phyloP scores from a whole-genome alignment of 2,797 vertebrate species.

The Loriculus beryllinus region DNA sequence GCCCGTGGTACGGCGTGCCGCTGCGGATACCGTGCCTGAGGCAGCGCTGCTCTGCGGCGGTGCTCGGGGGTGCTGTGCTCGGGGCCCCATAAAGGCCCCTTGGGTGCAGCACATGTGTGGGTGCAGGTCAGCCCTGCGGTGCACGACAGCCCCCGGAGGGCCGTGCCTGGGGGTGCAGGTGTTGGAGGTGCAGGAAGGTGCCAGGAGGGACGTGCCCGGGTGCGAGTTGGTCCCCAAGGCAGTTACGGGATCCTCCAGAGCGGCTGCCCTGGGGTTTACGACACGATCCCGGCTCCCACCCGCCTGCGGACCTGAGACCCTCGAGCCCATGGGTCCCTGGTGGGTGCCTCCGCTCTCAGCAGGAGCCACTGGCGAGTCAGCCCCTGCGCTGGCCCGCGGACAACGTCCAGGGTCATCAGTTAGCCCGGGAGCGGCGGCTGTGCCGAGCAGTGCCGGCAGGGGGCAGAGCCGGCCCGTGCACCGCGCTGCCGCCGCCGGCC shows the following conservation, averaged over 20 bases:
- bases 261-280: background rate
- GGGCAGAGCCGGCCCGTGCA: slow-evolving; percentile 26
- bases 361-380: background rate
- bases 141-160: background rate
- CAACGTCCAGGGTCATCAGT: no score
- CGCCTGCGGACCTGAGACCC: background rate
- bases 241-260: background rate
- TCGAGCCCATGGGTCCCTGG: no score
- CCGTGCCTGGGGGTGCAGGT: background rate
- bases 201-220: background rate
- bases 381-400: background rate
- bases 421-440: background rate
- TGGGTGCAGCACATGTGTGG: background rate
- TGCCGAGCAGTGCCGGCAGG: background rate
- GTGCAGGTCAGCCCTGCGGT: background rate
- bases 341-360: background rate
- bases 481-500: background rate
- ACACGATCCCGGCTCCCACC: background rate
- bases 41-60: background rate
- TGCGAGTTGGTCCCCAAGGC: background rate
- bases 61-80: background rate
- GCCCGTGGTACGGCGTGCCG: background rate
- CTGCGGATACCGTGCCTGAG: background rate
- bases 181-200: background rate
- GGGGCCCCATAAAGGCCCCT: accelerated